Evolutionary conservation across 1,140 invertebrate species (phyloP).

Genomic region (Harlomillsia oculata): DNA sequence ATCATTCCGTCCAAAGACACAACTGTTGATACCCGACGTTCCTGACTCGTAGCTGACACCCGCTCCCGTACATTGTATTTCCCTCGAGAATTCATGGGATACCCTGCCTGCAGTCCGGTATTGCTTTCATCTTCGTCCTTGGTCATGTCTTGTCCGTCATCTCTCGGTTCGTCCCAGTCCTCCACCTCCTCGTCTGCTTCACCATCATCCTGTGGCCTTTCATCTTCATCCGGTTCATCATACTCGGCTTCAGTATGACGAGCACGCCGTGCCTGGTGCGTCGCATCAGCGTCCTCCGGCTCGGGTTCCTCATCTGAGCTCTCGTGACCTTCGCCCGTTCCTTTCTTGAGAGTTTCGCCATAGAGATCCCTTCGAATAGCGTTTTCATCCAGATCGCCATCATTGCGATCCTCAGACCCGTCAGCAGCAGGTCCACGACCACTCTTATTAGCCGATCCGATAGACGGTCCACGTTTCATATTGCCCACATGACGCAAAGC

Average conservation of each 20-base stretch:
- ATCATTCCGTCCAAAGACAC: constrained; percentile 43
- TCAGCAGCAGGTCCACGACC: constrained; percentile 10
- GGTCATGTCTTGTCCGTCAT: constrained; percentile 32
- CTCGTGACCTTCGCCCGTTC: constrained; percentile 46
- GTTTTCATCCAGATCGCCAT: constrained; percentile 41
- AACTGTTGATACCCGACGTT: constrained; percentile 16
- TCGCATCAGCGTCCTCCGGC: constrained; percentile 50
- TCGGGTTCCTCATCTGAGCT: constrained; percentile 54
- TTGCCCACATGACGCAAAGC: constrained; percentile 54
- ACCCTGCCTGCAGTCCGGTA: constrained; percentile 19
- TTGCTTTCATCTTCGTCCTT: constrained; percentile 40
- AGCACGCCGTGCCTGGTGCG: constrained; percentile 46
- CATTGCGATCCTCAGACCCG: constrained; percentile 38
- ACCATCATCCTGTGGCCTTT: constrained; percentile 35
- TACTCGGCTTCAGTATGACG: constrained; percentile 60
- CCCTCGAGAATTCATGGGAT: no score
- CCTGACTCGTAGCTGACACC: constrained; percentile 11
- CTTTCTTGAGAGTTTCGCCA: constrained; percentile 37
- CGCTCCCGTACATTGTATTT: neutral
- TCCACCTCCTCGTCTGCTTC: constrained; percentile 39
- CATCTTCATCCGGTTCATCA: constrained; percentile 54
- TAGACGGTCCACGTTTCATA: constrained; percentile 51
- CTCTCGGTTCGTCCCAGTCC: constrained; percentile 31
- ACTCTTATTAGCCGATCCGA: constrained; percentile 7
- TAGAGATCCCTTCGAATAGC: constrained; percentile 39